Evolutionary conservation across 2,888 invertebrate genomes (phyloP).

Genomic region (Scrobipalpa atriplicella): DNA sequence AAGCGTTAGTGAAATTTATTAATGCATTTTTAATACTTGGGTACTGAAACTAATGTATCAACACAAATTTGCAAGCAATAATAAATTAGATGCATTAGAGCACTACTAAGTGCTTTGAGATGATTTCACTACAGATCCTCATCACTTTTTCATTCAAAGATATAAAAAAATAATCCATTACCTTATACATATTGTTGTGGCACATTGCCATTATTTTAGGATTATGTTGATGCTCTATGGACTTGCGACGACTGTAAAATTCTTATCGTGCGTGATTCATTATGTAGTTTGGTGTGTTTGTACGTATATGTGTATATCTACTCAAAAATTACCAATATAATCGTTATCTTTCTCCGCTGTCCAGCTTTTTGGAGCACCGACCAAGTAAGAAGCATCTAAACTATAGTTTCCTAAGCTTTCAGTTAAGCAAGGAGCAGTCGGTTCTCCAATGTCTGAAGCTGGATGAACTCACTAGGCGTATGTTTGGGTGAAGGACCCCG

Average conservation of each 20-base stretch:
- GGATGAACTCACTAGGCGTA: slow-evolving; percentile 64
- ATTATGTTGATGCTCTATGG: slow-evolving; percentile 62
- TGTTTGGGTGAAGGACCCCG: slow-evolving; percentile 84
- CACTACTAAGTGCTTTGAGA: not conserved
- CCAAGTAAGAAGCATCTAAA: slow-evolving; percentile 30
- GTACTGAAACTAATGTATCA: too few relatives aligned
- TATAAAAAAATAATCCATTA: not conserved
- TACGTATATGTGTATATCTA: slow-evolving; percentile 78
- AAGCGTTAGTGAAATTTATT: too few relatives aligned
- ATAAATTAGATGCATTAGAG: too few relatives aligned
- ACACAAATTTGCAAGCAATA: too few relatives aligned
- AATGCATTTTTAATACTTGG: too few relatives aligned
- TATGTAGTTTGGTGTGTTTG: slow-evolving; percentile 80
- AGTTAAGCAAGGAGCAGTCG: slow-evolving; percentile 40
- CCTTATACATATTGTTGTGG: not conserved
- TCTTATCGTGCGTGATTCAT: slow-evolving; percentile 77
- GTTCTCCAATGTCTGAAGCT: slow-evolving; percentile 65
- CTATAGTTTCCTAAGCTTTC: not conserved
- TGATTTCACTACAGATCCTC: slow-evolving; percentile 38
- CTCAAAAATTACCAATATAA: slow-evolving; percentile 68
- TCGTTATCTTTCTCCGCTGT: slow-evolving; percentile 68
- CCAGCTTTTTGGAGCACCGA: slow-evolving; percentile 76
- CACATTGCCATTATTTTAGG: not conserved
- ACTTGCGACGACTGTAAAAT: slow-evolving; percentile 79
- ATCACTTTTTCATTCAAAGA: slow-evolving; percentile 39